Evolutionary conservation across 2,113 vertebrate species (phyloP), one percentile per base, ranked within the genome.

Genomic region (Podarcis muralis): DNA sequence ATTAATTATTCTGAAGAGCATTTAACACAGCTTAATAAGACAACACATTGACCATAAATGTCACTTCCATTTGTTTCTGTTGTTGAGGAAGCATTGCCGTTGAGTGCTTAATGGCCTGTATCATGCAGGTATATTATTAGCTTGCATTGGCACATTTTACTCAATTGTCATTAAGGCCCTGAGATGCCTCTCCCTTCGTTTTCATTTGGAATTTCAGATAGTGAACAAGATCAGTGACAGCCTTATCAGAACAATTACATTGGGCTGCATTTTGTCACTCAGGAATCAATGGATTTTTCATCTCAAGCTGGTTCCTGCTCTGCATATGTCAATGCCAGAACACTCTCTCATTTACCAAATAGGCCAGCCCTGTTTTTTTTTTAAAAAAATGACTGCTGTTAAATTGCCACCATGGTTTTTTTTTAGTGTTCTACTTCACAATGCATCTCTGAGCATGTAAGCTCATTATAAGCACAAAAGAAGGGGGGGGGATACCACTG

Each of bases 81-180:
- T 94, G 90, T 91, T 87, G 3, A 8, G 91, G 83, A 88, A 71
- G 71, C 65, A 43, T 90, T 90, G 75, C 92, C 88, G 84, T 53
- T 81, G 84, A 75, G 83, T 96, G 94, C 85, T 91, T 95, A 96
- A 96, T 95, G 88, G 90, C 81, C 93, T 87, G 77, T 93, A 92
- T 95, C 93, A 84, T 92, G 84, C 92, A 93, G 92, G 90, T 96
- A 37, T 94, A 91, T 95, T 92, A 94, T 94, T 95, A 94, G 85
- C 88, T 80, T 87, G 93, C 83, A 81, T 35, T 92, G 91, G 90
- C 89, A 93, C 90, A 88, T 94, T 94, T 94, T 90, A 92, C 88
- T 92, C 85, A 48, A 86, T 87, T 92, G 91, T 94, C 89, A 91
- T 93, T 95, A 92, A 93, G 88, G 92, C 85, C 68, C 57, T n/a